A percentile compares a stretch with the other conserved stretches of the same genome.
Conservation (phyloP, 2,888 invertebrate genomes). For the Athalia cordata region DNA sequence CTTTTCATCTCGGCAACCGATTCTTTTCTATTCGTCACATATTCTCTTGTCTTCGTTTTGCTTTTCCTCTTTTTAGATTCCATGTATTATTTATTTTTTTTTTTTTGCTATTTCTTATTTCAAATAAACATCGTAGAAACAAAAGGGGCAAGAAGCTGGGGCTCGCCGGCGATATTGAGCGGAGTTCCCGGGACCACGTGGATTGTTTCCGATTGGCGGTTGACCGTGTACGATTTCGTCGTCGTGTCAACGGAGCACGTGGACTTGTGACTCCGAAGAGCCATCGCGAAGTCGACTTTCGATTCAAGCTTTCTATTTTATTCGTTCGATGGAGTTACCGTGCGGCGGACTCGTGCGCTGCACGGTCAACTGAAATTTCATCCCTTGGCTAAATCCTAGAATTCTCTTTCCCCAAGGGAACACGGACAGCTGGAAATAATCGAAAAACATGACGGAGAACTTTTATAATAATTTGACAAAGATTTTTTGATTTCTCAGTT, state of each 20-base stretch:
- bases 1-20: neutral
- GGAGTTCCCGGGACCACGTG: slow-evolving; percentile 48
- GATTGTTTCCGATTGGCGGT: slow-evolving; percentile 44
- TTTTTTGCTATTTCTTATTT: neutral
- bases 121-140: slow-evolving; percentile 1
- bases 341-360: neutral
- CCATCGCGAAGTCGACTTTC: slow-evolving; percentile 44
- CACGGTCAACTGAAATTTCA: neutral
- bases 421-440: no score
- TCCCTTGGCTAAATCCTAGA: neutral
- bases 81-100: neutral
- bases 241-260: slow-evolving; percentile 49
- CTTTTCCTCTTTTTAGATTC: neutral
- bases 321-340: slow-evolving; percentile 56
- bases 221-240: slow-evolving; percentile 27
- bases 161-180: slow-evolving; percentile 48
- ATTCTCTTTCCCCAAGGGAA: neutral
- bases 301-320: slow-evolving; percentile 45
- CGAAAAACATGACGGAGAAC: no score
- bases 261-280: slow-evolving; percentile 43
- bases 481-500: no score
- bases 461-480: no score
- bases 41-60: neutral
- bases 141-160: neutral
- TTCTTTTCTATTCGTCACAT: slow-evolving; percentile 4